These are phyloP conservation scores for Poecile montanus DNA, from an alignment of 2,797 vertebrate species.

Conservation along the genomic window DNA sequence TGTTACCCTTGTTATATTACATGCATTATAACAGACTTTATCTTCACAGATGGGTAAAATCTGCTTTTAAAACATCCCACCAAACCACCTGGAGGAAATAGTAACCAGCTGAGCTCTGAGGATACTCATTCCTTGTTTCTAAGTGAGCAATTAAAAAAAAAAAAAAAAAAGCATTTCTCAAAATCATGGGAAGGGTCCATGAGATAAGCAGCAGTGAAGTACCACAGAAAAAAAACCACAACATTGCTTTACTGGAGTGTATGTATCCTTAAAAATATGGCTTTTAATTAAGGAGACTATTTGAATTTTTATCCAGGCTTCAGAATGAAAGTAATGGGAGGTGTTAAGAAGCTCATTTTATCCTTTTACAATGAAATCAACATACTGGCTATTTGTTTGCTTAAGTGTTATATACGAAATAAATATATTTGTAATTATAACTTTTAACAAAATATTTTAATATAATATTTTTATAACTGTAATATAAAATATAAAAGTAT, in stretches of 20 bases:
- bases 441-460: too few species aligned
- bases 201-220: background rate
- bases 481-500: rapidly evolving
- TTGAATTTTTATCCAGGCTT: background rate
- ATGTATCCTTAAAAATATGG: background rate
- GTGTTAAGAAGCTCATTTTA: background rate
- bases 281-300: background rate
- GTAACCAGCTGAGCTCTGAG: background rate
- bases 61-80: background rate
- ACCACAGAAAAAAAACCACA: background rate
- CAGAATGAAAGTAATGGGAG: background rate
- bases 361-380: background rate
- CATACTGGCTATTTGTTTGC: background rate
- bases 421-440: background rate
- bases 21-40: background rate
- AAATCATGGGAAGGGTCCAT: background rate
- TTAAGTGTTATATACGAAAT: background rate
- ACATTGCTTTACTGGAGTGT: background rate
- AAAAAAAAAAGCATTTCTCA: background rate
- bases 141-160: background rate
- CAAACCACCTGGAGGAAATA: background rate
- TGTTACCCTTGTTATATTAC: background rate
- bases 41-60: background rate
- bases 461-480: too few species aligned
- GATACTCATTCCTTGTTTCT: background rate